Evolutionary conservation across 2,113 vertebrate species (phyloP).

Genomic region (Reinhardtius hippoglossoides): DNA sequence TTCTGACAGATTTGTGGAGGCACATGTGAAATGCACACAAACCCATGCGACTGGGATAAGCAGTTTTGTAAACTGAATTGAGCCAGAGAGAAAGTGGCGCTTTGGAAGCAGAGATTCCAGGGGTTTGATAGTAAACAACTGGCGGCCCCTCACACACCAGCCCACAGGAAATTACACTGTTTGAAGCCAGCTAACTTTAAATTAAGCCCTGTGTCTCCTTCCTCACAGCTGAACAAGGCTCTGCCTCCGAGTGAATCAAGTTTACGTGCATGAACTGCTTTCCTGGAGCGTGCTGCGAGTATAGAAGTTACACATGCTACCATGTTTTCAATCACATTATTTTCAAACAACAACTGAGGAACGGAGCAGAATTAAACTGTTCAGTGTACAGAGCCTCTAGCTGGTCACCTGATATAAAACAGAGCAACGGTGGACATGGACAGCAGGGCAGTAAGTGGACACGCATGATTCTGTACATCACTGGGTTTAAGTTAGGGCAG

Average conservation of each 20-base stretch:
- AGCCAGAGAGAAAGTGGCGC: not conserved
- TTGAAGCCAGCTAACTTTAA: conserved; percentile 32
- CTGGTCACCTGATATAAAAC: not conserved
- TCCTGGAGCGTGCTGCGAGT: not conserved
- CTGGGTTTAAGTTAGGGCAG: not conserved
- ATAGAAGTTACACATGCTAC: not conserved
- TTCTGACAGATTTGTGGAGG: not conserved
- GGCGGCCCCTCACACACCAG: not conserved
- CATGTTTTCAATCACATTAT: not conserved
- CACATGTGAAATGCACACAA: not conserved
- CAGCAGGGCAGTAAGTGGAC: not conserved
- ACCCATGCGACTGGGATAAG: not conserved
- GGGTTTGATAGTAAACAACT: conserved; percentile 18
- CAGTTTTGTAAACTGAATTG: not conserved
- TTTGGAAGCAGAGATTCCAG: not conserved
- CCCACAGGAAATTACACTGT: conserved; percentile 56
- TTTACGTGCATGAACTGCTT: not conserved
- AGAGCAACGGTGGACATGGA: not conserved
- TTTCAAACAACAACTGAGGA: not conserved
- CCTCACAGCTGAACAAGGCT: not conserved
- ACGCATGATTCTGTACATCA: not conserved
- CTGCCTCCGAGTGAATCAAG: not conserved
- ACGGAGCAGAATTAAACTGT: not conserved
- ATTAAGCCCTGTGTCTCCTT: not conserved
- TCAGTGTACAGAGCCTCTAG: not conserved